These are phyloP conservation scores for Lochmaea crataegi DNA, from an alignment of 2,888 invertebrate genomes.

Conservation along the genomic window DNA sequence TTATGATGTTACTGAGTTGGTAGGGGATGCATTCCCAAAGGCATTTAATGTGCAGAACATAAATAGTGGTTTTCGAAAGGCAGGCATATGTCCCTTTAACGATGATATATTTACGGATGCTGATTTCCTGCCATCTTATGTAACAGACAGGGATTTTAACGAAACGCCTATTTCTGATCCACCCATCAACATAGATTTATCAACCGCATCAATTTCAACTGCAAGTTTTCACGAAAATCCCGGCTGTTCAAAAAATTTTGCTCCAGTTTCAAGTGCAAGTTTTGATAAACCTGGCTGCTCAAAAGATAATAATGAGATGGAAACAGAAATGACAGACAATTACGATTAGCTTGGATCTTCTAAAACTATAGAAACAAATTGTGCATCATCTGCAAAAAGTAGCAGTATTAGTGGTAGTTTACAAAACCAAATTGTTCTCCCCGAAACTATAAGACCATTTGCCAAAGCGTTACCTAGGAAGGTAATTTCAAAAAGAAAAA, in stretches of 20 bases:
- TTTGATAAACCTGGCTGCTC: conserved; percentile 8
- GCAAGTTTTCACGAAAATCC: conserved; percentile 3
- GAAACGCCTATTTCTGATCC: conserved; percentile 14
- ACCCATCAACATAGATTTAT: conserved; percentile 13
- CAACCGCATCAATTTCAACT: conserved; percentile 6
- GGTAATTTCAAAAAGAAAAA: too few relatives aligned
- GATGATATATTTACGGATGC: conserved; percentile 34
- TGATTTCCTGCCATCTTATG: conserved; percentile 23
- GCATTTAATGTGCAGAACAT: conserved; percentile 44
- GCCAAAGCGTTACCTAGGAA: too few relatives aligned
- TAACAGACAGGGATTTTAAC: conserved; percentile 15
- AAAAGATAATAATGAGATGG: conserved; percentile 10
- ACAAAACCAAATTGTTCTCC: conserved; percentile 17
- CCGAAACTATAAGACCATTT: background rate
- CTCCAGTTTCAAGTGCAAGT: conserved; percentile 4
- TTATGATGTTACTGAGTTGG: conserved; percentile 56
- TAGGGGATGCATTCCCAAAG: conserved; percentile 40
- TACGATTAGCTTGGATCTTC: conserved; percentile 1
- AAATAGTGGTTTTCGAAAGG: conserved; percentile 39
- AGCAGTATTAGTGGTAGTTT: conserved; percentile 4
- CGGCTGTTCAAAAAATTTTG: conserved; percentile 2
- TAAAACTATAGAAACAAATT: conserved; percentile 7
- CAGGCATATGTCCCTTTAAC: conserved; percentile 45
- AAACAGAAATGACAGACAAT: conserved; percentile 11
- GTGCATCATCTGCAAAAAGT: conserved; percentile 4